Evolutionary conservation across 2,888 invertebrate genomes (phyloP), one percentile per base, ranked within the genome.

Genomic region (Cantharis lateralis): DNA sequence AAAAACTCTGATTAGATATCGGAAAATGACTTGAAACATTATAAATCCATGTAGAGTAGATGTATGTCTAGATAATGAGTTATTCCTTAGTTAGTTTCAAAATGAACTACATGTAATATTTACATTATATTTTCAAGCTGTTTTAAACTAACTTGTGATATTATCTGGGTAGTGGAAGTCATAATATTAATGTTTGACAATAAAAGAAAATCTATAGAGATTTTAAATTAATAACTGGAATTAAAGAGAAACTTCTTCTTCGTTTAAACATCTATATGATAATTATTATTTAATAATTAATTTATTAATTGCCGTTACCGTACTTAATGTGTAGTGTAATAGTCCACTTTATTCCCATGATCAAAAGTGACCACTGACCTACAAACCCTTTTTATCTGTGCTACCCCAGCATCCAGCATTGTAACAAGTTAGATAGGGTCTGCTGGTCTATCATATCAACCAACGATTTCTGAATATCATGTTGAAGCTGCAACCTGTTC

Each of bases 321-420:
- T 48, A 48, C 48, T 48, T 48, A 48, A 48, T 48, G 48, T n/a
- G 48, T 48, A 48, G n/a, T 48, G 48, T 48, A 48, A 48, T 48
- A 48, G 48, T 48, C 48, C 48, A 61, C 24, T 24, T 62, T 32
- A 68, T 75, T 75, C 75, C 75, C 75, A 72, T 77, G 78, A 75
- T 73, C 74, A 77, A 70, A 76, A 66, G 68, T 75, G 77, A 80
- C 78, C 79, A 74, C 66, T 75, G 76, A 77, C 78, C 77, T 70
- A 75, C 26, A 74, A 78, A 80, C 77, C 80, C 80, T 77, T 80
- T 79, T 71, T 68, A 75, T 66, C 72, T 48, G 18, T 28, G 72
- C 18, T 15, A 75, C 64, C 77, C 71, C 78, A 72, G 76, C 76
- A 72, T 77, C 78, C 72, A 77, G 74, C 48, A 73, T 70, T 64